Conservation (phyloP, 2,888 invertebrate species). For the Melolontha melolontha region DNA sequence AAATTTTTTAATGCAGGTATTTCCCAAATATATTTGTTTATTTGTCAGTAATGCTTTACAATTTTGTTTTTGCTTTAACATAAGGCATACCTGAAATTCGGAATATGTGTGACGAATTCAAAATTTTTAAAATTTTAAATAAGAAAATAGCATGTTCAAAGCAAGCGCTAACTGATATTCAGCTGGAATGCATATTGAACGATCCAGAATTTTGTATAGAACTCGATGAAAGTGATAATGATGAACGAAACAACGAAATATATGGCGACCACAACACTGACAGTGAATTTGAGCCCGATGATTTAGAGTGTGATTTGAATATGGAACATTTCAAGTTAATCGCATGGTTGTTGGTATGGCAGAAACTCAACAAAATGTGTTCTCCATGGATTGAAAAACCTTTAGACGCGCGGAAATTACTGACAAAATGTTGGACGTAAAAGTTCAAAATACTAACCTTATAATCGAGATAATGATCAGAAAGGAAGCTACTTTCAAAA, state of each 20-base stretch:
- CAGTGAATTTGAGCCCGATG: neutral
- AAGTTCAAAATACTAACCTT: neutral
- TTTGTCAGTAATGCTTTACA: too few relatives aligned
- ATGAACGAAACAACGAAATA: neutral
- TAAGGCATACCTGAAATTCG: too few relatives aligned
- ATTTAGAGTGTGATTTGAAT: neutral
- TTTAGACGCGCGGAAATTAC: too few relatives aligned
- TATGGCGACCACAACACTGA: neutral
- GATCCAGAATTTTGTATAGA: conserved; percentile 6
- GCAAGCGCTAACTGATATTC: conserved; percentile 5
- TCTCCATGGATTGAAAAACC: too few relatives aligned
- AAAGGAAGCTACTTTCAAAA: conserved; percentile 1
- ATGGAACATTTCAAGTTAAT: too few relatives aligned
- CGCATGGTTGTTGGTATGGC: conserved; percentile 5
- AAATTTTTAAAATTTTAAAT: too few relatives aligned
- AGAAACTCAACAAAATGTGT: too few relatives aligned
- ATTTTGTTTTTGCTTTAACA: too few relatives aligned
- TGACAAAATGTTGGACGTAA: too few relatives aligned
- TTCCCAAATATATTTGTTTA: too few relatives aligned
- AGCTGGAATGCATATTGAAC: conserved; percentile 14
- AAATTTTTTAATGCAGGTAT: too few relatives aligned
- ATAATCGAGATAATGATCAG: neutral
- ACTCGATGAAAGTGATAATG: conserved; percentile 9
- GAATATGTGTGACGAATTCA: neutral
- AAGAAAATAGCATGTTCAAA: conserved; percentile 17